phyloP scores from a whole-genome alignment of 2,888 invertebrate genomes.

The Agrochola circellaris region DNA sequence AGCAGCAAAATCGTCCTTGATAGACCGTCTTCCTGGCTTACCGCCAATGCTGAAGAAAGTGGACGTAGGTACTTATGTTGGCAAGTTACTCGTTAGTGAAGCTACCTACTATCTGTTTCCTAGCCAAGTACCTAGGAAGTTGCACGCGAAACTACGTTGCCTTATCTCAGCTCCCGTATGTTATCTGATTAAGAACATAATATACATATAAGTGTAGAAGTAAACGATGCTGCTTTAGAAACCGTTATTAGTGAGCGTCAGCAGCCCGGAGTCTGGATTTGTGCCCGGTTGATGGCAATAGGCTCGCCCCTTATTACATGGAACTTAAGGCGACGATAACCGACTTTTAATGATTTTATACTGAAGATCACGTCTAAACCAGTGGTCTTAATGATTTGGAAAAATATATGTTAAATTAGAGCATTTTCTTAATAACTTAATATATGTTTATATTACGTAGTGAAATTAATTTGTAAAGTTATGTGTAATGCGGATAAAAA shows the following conservation, averaged over 20 bases:
- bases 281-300: neutral
- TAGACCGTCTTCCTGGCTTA: constrained; percentile 42
- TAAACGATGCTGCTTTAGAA: neutral
- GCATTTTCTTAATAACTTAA: too few relatives aligned
- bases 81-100: constrained; percentile 33
- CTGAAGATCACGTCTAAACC: too few relatives aligned
- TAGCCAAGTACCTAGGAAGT: constrained; percentile 10
- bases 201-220: neutral
- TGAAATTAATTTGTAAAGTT: too few relatives aligned
- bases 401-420: too few relatives aligned
- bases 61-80: constrained; percentile 17
- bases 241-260: neutral
- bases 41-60: constrained; percentile 39
- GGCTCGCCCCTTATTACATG: neutral
- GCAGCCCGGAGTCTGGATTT: neutral
- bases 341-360: too few relatives aligned
- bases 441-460: too few relatives aligned
- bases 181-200: constrained; percentile 1
- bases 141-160: constrained; percentile 9
- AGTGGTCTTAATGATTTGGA: too few relatives aligned
- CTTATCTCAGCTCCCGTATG: constrained; percentile 11
- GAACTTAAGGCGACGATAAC: neutral
- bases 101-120: constrained; percentile 8
- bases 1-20: constrained; percentile 37
- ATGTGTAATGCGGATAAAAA: too few relatives aligned